phyloP scores from a whole-genome alignment of 2,797 vertebrate species.

The Labroides dimidiatus region DNA sequence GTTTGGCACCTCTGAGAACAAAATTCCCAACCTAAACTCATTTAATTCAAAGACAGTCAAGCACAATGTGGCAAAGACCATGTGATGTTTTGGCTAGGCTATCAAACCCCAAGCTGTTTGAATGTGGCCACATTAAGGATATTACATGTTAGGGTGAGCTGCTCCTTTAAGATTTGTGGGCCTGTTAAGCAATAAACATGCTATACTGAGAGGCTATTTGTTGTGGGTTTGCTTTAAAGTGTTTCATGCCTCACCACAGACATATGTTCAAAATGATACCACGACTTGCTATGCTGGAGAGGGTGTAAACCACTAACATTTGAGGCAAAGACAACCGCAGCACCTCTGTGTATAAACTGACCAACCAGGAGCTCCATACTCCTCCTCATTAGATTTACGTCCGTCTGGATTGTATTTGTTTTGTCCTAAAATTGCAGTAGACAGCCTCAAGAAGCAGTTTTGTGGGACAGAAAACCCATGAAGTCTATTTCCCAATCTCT shows the following conservation, averaged over 20 bases:
- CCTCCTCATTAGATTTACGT: conserved; percentile 27
- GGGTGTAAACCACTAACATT: conserved; percentile 38
- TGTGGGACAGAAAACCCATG: conserved; percentile 23
- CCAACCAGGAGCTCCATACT: conserved; percentile 14
- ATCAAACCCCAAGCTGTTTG: conserved; percentile 10
- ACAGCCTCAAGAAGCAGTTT: conserved; percentile 33
- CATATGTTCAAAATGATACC: conserved; percentile 6
- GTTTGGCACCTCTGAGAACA: not conserved
- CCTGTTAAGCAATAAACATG: conserved; percentile 14
- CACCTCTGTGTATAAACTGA: conserved; percentile 20
- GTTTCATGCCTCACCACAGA: conserved; percentile 22
- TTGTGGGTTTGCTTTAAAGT: conserved; percentile 11
- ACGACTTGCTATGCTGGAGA: conserved; percentile 21
- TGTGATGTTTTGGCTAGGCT: conserved; percentile 13
- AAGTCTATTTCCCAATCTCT: too few relatives aligned
- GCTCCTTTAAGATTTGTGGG: conserved; percentile 15
- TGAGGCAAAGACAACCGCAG: conserved; percentile 38
- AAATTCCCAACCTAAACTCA: not conserved
- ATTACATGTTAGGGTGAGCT: conserved; percentile 15
- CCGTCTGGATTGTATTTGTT: conserved; percentile 38
- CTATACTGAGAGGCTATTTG: conserved; percentile 15
- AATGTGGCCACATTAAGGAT: conserved; percentile 13
- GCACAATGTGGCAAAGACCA: not conserved
- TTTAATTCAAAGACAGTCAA: not conserved
- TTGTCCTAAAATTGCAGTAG: conserved; percentile 14